Conservation (phyloP, 1,140 invertebrate genomes). For the Diplogasteroides magnus region DNA sequence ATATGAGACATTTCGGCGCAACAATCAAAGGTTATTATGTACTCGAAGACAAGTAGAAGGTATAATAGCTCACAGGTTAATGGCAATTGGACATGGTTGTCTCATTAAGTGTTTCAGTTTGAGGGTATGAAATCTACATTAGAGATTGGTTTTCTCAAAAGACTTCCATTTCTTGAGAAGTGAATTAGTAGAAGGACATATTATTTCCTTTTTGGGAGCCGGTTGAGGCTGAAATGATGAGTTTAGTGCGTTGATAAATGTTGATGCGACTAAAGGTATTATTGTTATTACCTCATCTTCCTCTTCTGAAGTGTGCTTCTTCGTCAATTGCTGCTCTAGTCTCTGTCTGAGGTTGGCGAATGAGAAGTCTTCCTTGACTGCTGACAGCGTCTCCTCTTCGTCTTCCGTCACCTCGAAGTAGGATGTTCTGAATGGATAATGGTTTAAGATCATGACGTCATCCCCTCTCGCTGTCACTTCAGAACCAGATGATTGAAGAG, state of each 20-base stretch:
- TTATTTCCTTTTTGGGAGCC: not conserved
- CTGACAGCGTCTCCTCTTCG: not conserved
- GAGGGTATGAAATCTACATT: not conserved
- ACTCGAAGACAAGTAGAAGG: not conserved
- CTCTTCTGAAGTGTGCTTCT: not conserved
- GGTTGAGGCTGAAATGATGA: not conserved
- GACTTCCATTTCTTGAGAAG: not conserved
- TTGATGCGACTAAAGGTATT: not conserved
- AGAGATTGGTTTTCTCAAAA: not conserved
- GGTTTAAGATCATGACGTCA: not conserved
- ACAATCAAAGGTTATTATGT: not conserved
- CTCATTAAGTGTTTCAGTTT: too few species aligned
- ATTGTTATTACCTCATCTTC: not conserved
- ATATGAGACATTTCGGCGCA: not conserved
- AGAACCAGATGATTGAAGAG: too few species aligned
- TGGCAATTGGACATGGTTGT: too few species aligned
- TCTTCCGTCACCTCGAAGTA: not conserved
- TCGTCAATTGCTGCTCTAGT: not conserved
- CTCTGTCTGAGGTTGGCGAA: not conserved
- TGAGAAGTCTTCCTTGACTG: not conserved
- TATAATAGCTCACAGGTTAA: too few species aligned
- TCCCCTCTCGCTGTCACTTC: not conserved
- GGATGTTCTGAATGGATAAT: not conserved
- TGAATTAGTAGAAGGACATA: not conserved
- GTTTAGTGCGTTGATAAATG: not conserved